phyloP scores from a whole-genome alignment of 1,140 invertebrate genomes.

The Aricia agestis region DNA sequence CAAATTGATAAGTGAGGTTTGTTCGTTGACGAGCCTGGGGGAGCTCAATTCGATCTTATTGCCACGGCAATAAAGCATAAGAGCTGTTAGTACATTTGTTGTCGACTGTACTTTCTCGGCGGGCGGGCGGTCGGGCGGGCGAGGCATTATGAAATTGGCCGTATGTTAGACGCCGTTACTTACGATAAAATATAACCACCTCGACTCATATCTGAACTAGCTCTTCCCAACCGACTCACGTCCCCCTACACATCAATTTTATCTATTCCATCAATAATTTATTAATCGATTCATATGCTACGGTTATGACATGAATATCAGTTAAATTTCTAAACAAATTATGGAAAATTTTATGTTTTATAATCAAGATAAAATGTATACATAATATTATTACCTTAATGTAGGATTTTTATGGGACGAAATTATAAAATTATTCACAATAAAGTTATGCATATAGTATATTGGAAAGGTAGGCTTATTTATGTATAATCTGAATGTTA shows the following conservation, averaged over 20 bases:
- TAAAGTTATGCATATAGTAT: not conserved
- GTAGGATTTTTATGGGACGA: not conserved
- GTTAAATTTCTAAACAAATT: constrained; percentile 12
- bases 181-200: constrained; percentile 72
- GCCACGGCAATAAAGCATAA: not conserved
- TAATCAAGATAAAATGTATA: not conserved
- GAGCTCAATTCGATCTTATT: not conserved
- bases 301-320: constrained; percentile 9
- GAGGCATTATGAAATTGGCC: constrained; percentile 75
- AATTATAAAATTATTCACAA: not conserved
- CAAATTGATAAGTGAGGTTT: constrained; percentile 72
- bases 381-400: constrained; percentile 1
- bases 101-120: constrained; percentile 49
- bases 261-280: constrained; percentile 52
- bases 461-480: not conserved
- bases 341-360: constrained; percentile 15
- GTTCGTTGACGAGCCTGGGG: not conserved
- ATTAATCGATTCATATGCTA: constrained; percentile 36
- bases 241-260: constrained; percentile 48
- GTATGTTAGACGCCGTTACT: constrained; percentile 74
- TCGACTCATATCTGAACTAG: constrained; percentile 65
- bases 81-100: not conserved
- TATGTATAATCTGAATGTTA: not conserved
- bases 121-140: constrained; percentile 59
- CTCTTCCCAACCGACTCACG: constrained; percentile 48